These are phyloP conservation scores for Callocephalon fimbriatum DNA, from an alignment of 2,113 vertebrate species.

Conservation along the genomic window DNA sequence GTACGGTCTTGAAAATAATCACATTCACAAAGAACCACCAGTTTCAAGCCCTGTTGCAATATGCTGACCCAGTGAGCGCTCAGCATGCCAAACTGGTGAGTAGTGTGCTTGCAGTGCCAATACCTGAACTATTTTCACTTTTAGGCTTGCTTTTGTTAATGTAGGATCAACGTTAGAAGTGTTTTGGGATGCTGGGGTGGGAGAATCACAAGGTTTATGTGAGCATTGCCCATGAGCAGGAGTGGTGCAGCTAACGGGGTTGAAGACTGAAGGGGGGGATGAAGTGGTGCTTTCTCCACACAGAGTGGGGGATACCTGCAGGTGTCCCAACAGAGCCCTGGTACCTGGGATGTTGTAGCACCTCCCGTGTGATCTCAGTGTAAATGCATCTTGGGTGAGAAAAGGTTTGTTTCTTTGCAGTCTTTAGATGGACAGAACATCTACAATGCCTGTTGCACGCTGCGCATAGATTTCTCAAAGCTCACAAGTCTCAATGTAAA, in stretches of 20 bases:
- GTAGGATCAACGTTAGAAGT: not conserved
- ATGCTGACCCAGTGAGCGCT: conserved; percentile 87
- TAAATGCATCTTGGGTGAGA: not conserved
- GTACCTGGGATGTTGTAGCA: not conserved
- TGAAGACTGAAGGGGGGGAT: not conserved
- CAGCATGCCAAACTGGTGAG: conserved; percentile 94
- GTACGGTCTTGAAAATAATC: conserved; percentile 93
- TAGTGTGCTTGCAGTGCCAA: not conserved
- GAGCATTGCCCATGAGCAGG: not conserved
- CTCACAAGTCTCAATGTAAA: conserved; percentile 95
- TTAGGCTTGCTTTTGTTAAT: not conserved
- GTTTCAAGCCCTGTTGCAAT: conserved; percentile 94
- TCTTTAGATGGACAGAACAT: conserved; percentile 97
- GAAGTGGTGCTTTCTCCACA: not conserved
- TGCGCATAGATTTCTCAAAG: conserved; percentile 95
- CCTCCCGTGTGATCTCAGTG: not conserved
- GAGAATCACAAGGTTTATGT: not conserved
- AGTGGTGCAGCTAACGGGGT: not conserved
- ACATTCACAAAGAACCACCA: conserved; percentile 98
- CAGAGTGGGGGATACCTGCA: not conserved
- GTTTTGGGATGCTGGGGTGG: not conserved
- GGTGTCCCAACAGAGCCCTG: not conserved
- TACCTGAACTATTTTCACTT: not conserved
- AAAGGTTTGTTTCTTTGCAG: conserved; percentile 62
- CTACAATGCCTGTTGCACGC: conserved; percentile 95